Percentiles rank a stretch among this genome's conserved stretches.
phyloP scores from a whole-genome alignment of 35 echinoderm and acorn worm species.

The Lytechinus pictus region DNA sequence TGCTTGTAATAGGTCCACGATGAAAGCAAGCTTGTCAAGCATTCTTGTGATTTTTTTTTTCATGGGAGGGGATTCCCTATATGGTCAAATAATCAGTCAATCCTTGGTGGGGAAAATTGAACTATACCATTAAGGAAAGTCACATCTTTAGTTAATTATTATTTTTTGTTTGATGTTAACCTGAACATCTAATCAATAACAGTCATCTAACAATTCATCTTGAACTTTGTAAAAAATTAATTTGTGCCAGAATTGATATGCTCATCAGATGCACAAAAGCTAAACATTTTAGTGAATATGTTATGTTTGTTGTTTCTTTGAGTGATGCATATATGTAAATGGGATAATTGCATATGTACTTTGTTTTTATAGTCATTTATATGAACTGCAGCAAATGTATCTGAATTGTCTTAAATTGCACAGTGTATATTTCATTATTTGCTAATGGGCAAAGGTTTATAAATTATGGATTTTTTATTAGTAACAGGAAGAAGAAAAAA shows the following conservation, averaged over 20 bases:
- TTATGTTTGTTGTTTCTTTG: not conserved
- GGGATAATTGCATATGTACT: not conserved
- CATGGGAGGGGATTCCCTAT: too few relatives aligned
- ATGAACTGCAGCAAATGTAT: too few relatives aligned
- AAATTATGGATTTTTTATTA: too few relatives aligned
- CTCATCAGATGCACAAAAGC: not conserved
- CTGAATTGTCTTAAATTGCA: too few relatives aligned
- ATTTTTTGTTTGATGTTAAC: not conserved
- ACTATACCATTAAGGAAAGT: not conserved
- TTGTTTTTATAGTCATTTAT: too few relatives aligned
- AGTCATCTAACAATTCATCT: not conserved
- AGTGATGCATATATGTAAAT: not conserved
- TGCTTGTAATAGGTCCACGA: too few relatives aligned
- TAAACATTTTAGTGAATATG: not conserved
- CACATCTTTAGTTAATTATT: not conserved
- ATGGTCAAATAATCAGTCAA: too few relatives aligned
- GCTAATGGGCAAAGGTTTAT: too few relatives aligned
- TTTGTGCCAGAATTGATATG: not conserved
- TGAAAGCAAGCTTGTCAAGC: too few relatives aligned
- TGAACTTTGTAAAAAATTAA: not conserved
- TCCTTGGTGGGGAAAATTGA: not conserved
- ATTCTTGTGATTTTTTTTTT: too few relatives aligned
- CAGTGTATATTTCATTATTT: too few relatives aligned
- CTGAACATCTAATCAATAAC: not conserved
- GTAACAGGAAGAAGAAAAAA: too few relatives aligned